Conservation (phyloP, 2,113 vertebrate genomes). For the Ageneiosus marmoratus region DNA sequence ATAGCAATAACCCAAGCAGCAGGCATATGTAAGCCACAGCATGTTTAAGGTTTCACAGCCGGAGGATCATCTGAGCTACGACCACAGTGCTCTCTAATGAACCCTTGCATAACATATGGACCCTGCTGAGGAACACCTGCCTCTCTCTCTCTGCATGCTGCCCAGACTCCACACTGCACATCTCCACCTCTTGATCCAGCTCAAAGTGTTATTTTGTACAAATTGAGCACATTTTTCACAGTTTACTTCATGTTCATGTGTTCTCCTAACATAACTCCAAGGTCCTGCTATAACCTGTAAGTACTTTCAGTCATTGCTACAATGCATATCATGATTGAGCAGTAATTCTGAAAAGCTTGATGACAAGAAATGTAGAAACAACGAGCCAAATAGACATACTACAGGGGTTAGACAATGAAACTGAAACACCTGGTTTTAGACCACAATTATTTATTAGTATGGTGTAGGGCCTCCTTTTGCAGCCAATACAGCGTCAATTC, state of each 20-base stretch:
- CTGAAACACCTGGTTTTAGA: no score
- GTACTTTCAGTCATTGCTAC: background rate
- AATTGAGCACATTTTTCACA: no score
- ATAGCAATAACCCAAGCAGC: background rate
- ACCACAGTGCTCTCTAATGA: conserved; percentile 29
- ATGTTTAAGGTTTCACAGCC: conserved; percentile 8
- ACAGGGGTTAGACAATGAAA: no score
- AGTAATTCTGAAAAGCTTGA: background rate
- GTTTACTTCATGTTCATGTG: no score
- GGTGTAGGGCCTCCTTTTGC: no score
- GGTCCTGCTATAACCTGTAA: background rate
- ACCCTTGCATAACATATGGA: conserved; percentile 29
- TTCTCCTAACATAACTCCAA: background rate
- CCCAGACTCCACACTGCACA: background rate
- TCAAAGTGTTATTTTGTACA: background rate
- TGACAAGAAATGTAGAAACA: background rate
- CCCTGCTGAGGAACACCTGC: conserved; percentile 26
- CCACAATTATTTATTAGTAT: no score
- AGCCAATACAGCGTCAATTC: no score
- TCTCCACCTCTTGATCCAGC: background rate
- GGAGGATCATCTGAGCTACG: conserved; percentile 24
- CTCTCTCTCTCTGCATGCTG: conserved; percentile 14
- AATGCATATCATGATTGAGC: background rate
- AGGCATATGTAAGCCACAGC: conserved; percentile 29
- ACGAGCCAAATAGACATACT: no score